A percentile compares a stretch with the other conserved stretches of the same genome.
These are phyloP conservation scores for Tachysurus vachellii DNA, from an alignment of 2,113 vertebrate species.

Conservation along the genomic window DNA sequence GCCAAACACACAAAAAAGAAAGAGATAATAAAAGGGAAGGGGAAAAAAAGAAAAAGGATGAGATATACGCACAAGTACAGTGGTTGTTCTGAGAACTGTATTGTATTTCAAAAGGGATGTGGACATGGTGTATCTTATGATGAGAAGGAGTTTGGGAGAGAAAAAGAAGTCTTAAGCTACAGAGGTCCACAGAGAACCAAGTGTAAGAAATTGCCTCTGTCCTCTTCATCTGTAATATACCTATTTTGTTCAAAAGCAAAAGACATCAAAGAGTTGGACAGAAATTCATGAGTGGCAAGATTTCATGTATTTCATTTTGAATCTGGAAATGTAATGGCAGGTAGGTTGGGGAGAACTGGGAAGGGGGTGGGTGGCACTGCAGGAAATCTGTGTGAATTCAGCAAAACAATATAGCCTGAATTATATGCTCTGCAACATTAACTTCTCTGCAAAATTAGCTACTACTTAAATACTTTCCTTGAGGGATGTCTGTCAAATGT, in stretches of 20 bases:
- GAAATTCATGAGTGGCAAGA: constrained; percentile 69
- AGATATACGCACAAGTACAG: background rate
- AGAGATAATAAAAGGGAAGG: background rate
- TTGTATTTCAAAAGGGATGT: constrained; percentile 47
- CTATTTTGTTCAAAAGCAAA: constrained; percentile 76
- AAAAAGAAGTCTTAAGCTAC: constrained; percentile 40
- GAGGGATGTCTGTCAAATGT: background rate
- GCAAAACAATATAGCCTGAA: background rate
- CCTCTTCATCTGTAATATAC: constrained; percentile 72
- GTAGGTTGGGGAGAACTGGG: constrained; percentile 41
- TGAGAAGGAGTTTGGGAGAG: background rate
- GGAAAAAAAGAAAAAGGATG: background rate
- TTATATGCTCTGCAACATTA: background rate
- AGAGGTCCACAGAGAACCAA: constrained; percentile 54
- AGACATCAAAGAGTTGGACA: constrained; percentile 69
- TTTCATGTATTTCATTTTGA: constrained; percentile 67
- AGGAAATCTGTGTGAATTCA: background rate
- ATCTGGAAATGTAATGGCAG: constrained; percentile 60
- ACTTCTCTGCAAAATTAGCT: too few species aligned
- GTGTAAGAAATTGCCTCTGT: constrained; percentile 64
- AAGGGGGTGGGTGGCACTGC: too few species aligned
- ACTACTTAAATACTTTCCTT: background rate
- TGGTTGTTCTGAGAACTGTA: background rate
- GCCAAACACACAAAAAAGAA: background rate
- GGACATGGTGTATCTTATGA: background rate